A percentile compares a stretch with the other conserved stretches of the same genome.
Evolutionary conservation across 2,797 vertebrate species (phyloP).

Genomic region (Decapterus maruadsi): DNA sequence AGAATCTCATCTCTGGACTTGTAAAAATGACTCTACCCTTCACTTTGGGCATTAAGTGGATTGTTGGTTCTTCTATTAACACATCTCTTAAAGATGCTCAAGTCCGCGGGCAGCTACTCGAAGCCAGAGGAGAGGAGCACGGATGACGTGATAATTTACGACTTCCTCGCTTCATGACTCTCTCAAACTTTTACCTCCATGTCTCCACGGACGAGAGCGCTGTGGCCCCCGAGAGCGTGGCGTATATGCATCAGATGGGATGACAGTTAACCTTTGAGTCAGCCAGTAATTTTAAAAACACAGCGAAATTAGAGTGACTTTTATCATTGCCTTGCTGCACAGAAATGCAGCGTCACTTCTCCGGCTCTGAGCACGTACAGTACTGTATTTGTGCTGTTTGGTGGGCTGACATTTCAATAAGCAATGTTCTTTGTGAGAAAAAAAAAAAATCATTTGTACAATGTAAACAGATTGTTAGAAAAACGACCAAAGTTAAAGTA

Average conservation of each 20-base stretch:
- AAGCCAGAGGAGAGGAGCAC: conserved; percentile 43
- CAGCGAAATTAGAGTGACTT: conserved; percentile 49
- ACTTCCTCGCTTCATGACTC: conserved; percentile 52
- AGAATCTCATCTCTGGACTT: conserved; percentile 76
- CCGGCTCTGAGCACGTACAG: conserved; percentile 24
- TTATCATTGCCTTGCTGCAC: conserved; percentile 77
- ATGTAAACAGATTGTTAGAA: conserved; percentile 16
- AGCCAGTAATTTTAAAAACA: conserved; percentile 88
- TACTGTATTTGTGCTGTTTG: conserved; percentile 40
- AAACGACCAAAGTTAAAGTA: not conserved
- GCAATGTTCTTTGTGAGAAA: conserved; percentile 12
- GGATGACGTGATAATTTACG: conserved; percentile 68
- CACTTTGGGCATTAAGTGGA: conserved; percentile 83
- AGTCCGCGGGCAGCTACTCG: conserved; percentile 38
- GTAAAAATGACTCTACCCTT: conserved; percentile 83
- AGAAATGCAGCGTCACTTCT: conserved; percentile 63
- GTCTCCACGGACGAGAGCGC: conserved; percentile 14
- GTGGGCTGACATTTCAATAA: conserved; percentile 20
- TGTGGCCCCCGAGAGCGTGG: conserved; percentile 78
- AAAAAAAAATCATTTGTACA: conserved; percentile 8
- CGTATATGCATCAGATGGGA: conserved; percentile 86
- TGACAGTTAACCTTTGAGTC: conserved; percentile 94
- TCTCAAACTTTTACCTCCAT: conserved; percentile 59
- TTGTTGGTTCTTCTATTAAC: conserved; percentile 82
- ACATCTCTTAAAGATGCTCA: conserved; percentile 71